Percentiles rank a stretch among this genome's conserved stretches.
phyloP scores from a whole-genome alignment of 37 sponge, comb jelly and placozoan species.

The Cliona cf. orientalis region DNA sequence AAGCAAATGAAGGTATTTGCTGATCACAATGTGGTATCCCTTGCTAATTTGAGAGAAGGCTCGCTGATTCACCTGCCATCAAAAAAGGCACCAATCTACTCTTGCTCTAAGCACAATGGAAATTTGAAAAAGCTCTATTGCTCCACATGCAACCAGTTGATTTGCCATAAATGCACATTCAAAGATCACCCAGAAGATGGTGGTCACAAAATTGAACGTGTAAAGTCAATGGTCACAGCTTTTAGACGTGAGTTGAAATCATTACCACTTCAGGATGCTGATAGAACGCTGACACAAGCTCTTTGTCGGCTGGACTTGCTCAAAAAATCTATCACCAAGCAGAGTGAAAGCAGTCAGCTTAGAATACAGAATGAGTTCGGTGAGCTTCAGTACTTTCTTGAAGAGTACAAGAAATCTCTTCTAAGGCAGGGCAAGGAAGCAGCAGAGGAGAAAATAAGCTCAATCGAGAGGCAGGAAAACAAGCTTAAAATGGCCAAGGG shows the following conservation, averaged over 20 bases:
- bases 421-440: not conserved
- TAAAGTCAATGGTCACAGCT: not conserved
- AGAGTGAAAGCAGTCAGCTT: not conserved
- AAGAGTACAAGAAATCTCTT: not conserved
- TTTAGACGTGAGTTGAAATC: not conserved
- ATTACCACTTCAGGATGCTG: not conserved
- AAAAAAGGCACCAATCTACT: not conserved
- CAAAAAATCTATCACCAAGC: not conserved
- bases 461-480: not conserved
- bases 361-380: not conserved
- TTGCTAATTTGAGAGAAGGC: not conserved
- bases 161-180: not conserved
- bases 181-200: not conserved
- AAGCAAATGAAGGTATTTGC: not conserved
- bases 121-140: not conserved
- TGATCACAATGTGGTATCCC: not conserved
- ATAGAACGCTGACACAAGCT: not conserved
- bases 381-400: not conserved
- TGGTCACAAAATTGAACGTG: constrained; percentile 1
- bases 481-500: not conserved
- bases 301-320: not conserved
- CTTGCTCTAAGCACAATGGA: not conserved
- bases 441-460: not conserved
- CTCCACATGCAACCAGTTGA: not conserved
- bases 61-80: not conserved